Evolutionary conservation across 2,888 invertebrate species (phyloP), one percentile per base, ranked within the genome.

Genomic region (Xestia xanthographa): DNA sequence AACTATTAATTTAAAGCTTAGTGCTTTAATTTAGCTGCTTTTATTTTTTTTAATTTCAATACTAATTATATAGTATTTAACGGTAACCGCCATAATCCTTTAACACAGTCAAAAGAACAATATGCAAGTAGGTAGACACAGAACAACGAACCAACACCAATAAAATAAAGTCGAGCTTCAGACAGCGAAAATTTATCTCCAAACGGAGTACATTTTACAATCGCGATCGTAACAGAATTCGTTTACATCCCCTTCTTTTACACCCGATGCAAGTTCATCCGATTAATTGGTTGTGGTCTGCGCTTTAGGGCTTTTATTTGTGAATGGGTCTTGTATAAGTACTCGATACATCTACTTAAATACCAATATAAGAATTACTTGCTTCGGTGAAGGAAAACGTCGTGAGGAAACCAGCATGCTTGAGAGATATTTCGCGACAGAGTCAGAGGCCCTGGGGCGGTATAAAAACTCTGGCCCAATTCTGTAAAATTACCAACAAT

Each of bases 251-350:
- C 43, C 70, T 85, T 85, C 87, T 87, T 82, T 77, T 77, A 76
- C 73, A 76, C 68, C 43, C 83, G 56, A 58, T 87, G 74, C 86
- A 62, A 82, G 79, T 82, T 85, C 83, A 79, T 79, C 75, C 68
- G 74, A 87, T 82, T 86, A 87, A 87, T 85, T 86, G 75, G 66
- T 70, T 75, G 86, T 63, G 85, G 85, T 87, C 60, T 63, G 12
- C 29, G 71, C 69, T 82, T 66, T 75, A 62, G 38, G 17, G 58
- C 45, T 60, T 48, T 48, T 48, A 22, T 22, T 48, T 48, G 48
- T 22, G 22, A 48, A 48, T 48, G 22, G 48, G 48, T 48, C 20
- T 48, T 48, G 48, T 48, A 8, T 48, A 48, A 20, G 48, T 48
- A 48, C 8, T 2, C 0, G 6, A 20, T 48, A 20, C 20, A 41